Percentiles rank a stretch among this genome's conserved stretches.
These are phyloP conservation scores for Eulithis prunata DNA, from an alignment of 2,888 invertebrate species.

Conservation along the genomic window DNA sequence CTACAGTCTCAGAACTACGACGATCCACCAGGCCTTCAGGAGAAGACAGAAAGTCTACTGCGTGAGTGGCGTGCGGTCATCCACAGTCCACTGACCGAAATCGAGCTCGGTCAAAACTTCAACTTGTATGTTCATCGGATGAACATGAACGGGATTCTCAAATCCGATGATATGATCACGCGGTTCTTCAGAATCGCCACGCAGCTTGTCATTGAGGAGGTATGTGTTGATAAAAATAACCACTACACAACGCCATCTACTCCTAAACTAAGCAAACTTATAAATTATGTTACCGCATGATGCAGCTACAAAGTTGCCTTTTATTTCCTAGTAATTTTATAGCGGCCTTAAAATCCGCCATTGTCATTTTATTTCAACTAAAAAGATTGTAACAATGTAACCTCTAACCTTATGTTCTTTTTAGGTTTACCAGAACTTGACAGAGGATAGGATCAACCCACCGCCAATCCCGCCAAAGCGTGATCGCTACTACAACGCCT, in stretches of 20 bases:
- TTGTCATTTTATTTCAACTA: too few relatives aligned
- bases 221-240: slow-evolving; percentile 54
- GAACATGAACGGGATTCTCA: slow-evolving; percentile 95
- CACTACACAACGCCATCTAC: too few relatives aligned
- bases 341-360: too few relatives aligned
- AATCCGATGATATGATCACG: slow-evolving; percentile 98
- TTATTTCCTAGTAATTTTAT: too few relatives aligned
- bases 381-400: too few relatives aligned
- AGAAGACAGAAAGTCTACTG: slow-evolving; percentile 96
- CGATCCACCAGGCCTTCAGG: slow-evolving; percentile 96
- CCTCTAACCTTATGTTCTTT: not conserved
- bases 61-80: slow-evolving; percentile 98
- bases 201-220: slow-evolving; percentile 97
- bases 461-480: slow-evolving; percentile 86
- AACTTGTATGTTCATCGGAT: slow-evolving; percentile 97
- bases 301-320: too few relatives aligned
- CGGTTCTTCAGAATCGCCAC: slow-evolving; percentile 98
- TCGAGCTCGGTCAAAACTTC: slow-evolving; percentile 96
- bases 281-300: too few relatives aligned
- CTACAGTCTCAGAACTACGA: slow-evolving; percentile 89
- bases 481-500: slow-evolving; percentile 96
- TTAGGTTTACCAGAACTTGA: slow-evolving; percentile 88
- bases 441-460: slow-evolving; percentile 87
- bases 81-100: slow-evolving; percentile 90
- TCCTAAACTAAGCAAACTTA: too few relatives aligned